Percentiles rank a stretch among this genome's conserved stretches.
phyloP scores from a whole-genome alignment of 2,888 invertebrate species.

The Clanis bilineata region DNA sequence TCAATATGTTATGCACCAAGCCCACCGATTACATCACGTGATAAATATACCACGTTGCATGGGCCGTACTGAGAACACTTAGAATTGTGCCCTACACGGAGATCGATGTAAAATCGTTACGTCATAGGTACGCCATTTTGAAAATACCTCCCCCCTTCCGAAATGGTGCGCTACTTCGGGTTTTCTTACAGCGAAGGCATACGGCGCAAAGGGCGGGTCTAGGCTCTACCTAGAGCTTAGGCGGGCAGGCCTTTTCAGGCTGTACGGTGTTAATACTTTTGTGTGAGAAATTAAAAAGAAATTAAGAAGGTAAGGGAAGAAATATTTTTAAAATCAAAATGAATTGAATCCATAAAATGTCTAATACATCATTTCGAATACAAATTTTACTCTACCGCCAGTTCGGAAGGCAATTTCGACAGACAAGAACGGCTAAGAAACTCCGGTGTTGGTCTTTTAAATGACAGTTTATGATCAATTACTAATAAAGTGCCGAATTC shows the following conservation, averaged over 20 bases:
- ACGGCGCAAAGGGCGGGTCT: conserved; percentile 8
- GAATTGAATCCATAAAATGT: no score
- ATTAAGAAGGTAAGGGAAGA: no score
- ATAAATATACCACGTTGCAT: conserved; percentile 6
- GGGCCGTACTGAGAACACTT: background rate
- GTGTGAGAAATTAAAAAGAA: background rate
- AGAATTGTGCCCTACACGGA: background rate
- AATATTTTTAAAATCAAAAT: no score
- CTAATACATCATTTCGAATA: no score
- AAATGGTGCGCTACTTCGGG: conserved; percentile 11
- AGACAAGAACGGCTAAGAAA: no score
- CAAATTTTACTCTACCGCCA: no score
- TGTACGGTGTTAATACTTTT: background rate
- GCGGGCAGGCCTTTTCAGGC: conserved; percentile 4
- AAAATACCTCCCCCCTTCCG: conserved; percentile 38
- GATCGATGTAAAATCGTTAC: conserved; percentile 25
- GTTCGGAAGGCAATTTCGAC: no score
- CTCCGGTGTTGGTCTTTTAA: no score
- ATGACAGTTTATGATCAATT: no score
- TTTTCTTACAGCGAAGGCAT: conserved; percentile 5
- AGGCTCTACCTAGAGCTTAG: background rate
- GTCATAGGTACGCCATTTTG: conserved; percentile 62
- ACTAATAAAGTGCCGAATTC: no score
- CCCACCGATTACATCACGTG: background rate
- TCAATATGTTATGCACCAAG: background rate